Percentiles rank a stretch among this genome's conserved stretches.
These are phyloP conservation scores for Bombyx huttoni DNA, from an alignment of 2,888 invertebrate genomes.

Conservation along the genomic window DNA sequence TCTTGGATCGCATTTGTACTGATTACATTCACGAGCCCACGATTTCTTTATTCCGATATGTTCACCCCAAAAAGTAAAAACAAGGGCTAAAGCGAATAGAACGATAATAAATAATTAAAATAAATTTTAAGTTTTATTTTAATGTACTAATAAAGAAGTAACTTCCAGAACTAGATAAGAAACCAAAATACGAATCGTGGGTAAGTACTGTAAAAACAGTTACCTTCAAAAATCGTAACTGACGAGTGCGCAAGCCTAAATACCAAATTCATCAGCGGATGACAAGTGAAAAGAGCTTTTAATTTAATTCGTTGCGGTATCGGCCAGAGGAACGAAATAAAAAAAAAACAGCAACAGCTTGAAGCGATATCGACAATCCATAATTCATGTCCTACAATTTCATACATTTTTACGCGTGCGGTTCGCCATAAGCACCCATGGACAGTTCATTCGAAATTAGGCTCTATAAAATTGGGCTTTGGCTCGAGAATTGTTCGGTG, in stretches of 20 bases:
- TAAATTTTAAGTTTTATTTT: too few relatives aligned
- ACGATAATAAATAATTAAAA: too few relatives aligned
- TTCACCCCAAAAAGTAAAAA: conserved; percentile 19
- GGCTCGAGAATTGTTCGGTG: conserved; percentile 25
- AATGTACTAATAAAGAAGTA: too few relatives aligned
- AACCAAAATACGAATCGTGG: too few relatives aligned
- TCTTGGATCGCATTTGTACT: conserved; percentile 60
- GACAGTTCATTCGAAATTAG: conserved; percentile 26
- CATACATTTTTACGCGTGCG: conserved; percentile 47
- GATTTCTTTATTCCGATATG: conserved; percentile 21
- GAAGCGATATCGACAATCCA: conserved; percentile 73
- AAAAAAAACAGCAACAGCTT: conserved; percentile 71
- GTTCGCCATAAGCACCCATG: conserved; percentile 28
- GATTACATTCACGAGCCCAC: conserved; percentile 33
- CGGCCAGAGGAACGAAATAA: conserved; percentile 54
- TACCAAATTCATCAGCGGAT: conserved; percentile 67
- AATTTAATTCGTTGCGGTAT: conserved; percentile 72
- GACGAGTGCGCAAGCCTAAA: conserved; percentile 37
- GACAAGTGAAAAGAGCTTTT: conserved; percentile 73
- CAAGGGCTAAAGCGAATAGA: too few relatives aligned
- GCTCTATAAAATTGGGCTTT: conserved; percentile 27
- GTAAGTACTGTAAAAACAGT: conserved; percentile 6
- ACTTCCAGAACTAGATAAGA: too few relatives aligned
- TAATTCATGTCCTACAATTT: conserved; percentile 73
- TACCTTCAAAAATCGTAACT: conserved; percentile 30